Evolutionary conservation across 37 sponge, comb jelly and placozoan species (phyloP).

Genomic region (Cliona cf. orientalis): DNA sequence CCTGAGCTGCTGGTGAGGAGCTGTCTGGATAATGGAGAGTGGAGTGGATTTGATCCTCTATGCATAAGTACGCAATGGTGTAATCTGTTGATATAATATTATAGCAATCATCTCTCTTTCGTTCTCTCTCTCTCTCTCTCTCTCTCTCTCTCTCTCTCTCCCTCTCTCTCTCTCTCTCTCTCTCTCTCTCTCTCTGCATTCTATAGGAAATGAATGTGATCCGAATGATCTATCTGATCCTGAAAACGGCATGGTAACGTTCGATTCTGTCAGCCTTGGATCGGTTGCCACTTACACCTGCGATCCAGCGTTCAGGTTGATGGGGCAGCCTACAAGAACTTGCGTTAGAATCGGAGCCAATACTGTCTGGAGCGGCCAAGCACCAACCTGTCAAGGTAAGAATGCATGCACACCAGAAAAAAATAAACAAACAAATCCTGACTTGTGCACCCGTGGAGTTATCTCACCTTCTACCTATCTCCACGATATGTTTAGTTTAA

Average conservation of each 20-base stretch:
- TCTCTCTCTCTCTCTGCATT: constrained; percentile 2
- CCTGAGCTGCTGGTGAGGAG: constrained; percentile 15
- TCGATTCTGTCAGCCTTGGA: background rate
- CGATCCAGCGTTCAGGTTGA: constrained; percentile 23
- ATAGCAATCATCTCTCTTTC: background rate
- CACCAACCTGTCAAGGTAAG: constrained; percentile 57
- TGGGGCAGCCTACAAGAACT: constrained; percentile 4
- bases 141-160: constrained; percentile 24
- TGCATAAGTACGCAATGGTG: too few species aligned
- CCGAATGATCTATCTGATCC: background rate
- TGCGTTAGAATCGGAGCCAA: constrained; percentile 39
- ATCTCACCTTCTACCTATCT: background rate
- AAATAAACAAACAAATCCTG: too few species aligned
- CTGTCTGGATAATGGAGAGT: constrained; percentile 47
- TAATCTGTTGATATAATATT: too few species aligned
- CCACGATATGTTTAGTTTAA: too few species aligned
- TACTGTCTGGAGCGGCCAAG: constrained; percentile 28
- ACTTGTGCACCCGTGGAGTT: too few species aligned
- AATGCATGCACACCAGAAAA: too few species aligned
- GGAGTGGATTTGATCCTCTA: constrained; percentile 46
- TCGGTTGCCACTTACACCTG: constrained; percentile 50
- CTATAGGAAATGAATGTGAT: background rate
- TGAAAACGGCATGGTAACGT: background rate
- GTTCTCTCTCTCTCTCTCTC: constrained; percentile 9
- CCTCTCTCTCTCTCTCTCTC: constrained; percentile 3